These are phyloP conservation scores for Nesoenas mayeri DNA, from an alignment of 2,113 vertebrate genomes.

Conservation along the genomic window DNA sequence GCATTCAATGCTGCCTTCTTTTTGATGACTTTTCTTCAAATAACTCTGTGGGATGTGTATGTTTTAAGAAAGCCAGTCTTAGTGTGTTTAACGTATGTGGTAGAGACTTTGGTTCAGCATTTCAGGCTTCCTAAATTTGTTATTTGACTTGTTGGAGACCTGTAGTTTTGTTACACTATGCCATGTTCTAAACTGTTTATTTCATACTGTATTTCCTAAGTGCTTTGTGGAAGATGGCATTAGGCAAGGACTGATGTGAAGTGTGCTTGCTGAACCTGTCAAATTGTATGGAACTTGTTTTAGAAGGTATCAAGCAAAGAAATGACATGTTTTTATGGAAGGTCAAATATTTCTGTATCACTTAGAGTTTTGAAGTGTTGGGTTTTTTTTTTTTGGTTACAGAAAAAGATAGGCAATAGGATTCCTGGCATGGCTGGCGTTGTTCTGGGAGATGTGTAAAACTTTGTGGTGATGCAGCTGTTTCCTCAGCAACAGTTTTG, in stretches of 20 bases:
- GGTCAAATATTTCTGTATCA: not conserved
- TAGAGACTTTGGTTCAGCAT: not conserved
- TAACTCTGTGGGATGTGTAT: not conserved
- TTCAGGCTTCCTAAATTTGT: not conserved
- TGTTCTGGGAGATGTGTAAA: not conserved
- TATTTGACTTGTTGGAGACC: not conserved
- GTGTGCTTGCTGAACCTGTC: not conserved
- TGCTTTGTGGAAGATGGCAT: not conserved
- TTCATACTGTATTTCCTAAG: not conserved
- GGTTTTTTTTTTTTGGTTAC: not conserved
- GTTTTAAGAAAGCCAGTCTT: not conserved
- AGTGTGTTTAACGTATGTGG: not conserved
- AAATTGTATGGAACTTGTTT: not conserved
- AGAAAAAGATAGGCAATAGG: not conserved
- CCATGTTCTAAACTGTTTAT: not conserved
- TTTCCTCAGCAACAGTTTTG: not conserved
- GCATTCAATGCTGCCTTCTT: not conserved
- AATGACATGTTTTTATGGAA: not conserved
- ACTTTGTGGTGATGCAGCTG: not conserved
- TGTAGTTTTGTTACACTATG: not conserved
- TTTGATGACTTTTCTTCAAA: not conserved
- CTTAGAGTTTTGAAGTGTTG: not conserved
- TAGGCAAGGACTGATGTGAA: not conserved
- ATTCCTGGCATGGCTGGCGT: not conserved
- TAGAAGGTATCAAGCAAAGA: not conserved